These are phyloP conservation scores for Columba guinea DNA, from an alignment of 2,797 vertebrate species.

Conservation along the genomic window DNA sequence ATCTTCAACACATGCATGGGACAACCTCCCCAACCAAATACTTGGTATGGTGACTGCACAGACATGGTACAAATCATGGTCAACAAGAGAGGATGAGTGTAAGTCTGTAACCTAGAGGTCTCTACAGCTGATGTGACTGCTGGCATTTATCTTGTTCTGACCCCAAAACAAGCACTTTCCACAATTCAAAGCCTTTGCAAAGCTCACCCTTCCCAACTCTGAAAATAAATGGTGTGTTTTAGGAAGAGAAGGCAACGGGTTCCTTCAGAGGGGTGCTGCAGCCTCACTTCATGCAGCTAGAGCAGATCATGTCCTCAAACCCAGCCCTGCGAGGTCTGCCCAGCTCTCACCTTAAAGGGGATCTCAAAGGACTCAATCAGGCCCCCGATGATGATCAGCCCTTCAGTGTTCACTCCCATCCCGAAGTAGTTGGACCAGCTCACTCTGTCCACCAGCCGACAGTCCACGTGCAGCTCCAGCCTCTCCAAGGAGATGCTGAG, in stretches of 20 bases:
- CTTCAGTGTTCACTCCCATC: constrained; percentile 79
- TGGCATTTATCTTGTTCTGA: background rate
- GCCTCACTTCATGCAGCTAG: too few species aligned
- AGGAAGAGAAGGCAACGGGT: background rate
- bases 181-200: background rate
- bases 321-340: background rate
- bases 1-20: background rate
- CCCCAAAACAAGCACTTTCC: background rate
- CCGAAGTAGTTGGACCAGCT: constrained; percentile 82
- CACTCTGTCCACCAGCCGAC: constrained; percentile 83
- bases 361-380: constrained; percentile 82
- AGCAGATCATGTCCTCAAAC: background rate
- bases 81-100: background rate
- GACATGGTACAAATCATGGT: background rate
- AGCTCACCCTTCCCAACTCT: background rate
- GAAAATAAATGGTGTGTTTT: background rate
- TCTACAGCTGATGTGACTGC: background rate
- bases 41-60: background rate
- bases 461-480: constrained; percentile 86
- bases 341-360: constrained; percentile 84
- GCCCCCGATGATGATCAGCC: constrained; percentile 86
- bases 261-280: background rate
- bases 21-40: background rate
- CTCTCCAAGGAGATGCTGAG: constrained; percentile 80
- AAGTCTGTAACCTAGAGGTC: background rate